phyloP scores from a whole-genome alignment of 2,113 vertebrate genomes.

The Pseudolaguvia tuberculata region DNA sequence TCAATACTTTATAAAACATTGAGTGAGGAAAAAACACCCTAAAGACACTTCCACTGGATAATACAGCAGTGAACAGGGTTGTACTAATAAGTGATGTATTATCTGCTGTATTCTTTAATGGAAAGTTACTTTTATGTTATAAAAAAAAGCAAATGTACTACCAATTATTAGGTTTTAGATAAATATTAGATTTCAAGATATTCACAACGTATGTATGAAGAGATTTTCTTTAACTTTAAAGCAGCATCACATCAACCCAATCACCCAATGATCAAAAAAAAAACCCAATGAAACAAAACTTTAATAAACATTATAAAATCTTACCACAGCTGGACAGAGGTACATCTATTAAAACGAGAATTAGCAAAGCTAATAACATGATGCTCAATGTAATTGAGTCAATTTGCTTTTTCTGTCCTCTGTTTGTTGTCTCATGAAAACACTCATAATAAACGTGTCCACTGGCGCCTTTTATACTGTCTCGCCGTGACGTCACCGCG shows the following conservation, averaged over 20 bases:
- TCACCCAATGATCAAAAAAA: too few relatives aligned
- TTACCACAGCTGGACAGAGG: constrained; percentile 34
- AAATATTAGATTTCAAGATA: too few relatives aligned
- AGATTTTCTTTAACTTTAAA: too few relatives aligned
- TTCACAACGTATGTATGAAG: background rate
- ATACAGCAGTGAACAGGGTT: background rate
- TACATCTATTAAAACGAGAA: constrained; percentile 23
- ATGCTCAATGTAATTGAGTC: background rate
- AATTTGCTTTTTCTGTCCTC: background rate
- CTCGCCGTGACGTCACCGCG: constrained; percentile 63
- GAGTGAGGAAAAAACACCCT: too few relatives aligned
- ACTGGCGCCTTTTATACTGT: constrained; percentile 63
- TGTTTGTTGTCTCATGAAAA: constrained; percentile 8
- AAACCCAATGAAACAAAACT: background rate
- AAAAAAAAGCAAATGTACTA: too few relatives aligned
- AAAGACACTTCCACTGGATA: too few relatives aligned
- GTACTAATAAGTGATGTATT: background rate
- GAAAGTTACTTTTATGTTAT: too few relatives aligned
- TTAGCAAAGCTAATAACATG: background rate
- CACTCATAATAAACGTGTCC: constrained; percentile 34
- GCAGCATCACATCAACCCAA: background rate
- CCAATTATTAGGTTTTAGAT: too few relatives aligned
- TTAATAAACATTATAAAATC: background rate
- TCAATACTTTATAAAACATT: too few relatives aligned
- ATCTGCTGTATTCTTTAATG: too few relatives aligned